Evolutionary conservation across 2,113 vertebrate species (phyloP).

Genomic region (Alethe castanea): DNA sequence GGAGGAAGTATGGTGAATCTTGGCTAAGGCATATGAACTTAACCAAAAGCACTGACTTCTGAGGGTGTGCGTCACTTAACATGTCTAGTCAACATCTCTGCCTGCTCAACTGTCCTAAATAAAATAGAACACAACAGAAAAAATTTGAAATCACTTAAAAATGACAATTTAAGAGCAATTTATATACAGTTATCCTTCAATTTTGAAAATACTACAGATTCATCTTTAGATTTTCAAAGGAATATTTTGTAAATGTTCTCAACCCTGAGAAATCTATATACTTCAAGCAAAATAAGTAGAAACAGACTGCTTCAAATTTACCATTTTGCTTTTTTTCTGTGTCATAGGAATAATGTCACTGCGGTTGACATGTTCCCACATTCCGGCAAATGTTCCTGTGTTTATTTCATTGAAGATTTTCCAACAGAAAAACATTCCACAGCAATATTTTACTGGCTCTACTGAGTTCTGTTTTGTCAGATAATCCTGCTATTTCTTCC

Average conservation of each 20-base stretch:
- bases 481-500: not conserved
- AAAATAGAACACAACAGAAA: not conserved
- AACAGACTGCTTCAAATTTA: not conserved
- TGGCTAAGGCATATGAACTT: not conserved
- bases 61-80: not conserved
- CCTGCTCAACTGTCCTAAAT: not conserved
- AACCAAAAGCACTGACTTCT: not conserved
- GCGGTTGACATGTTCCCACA: not conserved
- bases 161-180: not conserved
- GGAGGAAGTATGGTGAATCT: not conserved
- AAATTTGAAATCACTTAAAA: not conserved
- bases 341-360: not conserved
- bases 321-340: not conserved
- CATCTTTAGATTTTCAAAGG: not conserved
- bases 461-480: not conserved
- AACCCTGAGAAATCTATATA: not conserved
- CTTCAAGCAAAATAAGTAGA: not conserved
- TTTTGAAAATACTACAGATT: not conserved
- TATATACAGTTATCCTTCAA: not conserved
- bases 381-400: not conserved
- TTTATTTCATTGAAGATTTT: not conserved
- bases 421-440: not conserved
- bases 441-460: not conserved
- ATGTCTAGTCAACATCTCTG: not conserved
- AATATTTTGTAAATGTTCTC: not conserved